Conservation (phyloP, 2,888 invertebrate genomes). For the Clepsis dumicolana region DNA sequence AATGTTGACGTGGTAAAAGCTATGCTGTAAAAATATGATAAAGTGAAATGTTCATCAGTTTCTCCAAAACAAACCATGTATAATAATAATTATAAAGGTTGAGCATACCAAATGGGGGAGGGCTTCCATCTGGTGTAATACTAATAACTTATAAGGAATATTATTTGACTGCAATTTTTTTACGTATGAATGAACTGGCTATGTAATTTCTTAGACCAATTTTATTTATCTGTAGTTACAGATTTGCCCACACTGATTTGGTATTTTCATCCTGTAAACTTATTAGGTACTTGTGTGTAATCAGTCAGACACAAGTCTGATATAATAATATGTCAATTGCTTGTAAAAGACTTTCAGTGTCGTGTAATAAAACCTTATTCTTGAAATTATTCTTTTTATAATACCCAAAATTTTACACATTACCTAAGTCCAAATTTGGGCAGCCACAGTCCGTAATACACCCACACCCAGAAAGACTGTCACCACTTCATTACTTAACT, state of each 20-base stretch:
- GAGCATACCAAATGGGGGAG: neutral
- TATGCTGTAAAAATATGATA: neutral
- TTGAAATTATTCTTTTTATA: neutral
- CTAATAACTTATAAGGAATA: too few relatives aligned
- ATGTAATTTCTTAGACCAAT: too few relatives aligned
- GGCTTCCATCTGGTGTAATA: neutral
- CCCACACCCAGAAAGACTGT: too few relatives aligned
- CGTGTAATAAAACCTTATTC: conserved; percentile 1
- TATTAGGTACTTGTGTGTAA: neutral
- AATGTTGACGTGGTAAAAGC: neutral
- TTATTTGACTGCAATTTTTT: too few relatives aligned
- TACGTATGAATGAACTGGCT: too few relatives aligned
- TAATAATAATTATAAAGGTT: neutral
- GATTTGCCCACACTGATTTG: too few relatives aligned
- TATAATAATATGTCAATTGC: neutral
- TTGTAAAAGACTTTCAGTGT: neutral
- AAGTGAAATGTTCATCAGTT: neutral
- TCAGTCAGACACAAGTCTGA: neutral
- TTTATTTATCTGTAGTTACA: too few relatives aligned
- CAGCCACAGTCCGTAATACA: too few relatives aligned
- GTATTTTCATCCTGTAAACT: neutral
- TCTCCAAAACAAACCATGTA: neutral
- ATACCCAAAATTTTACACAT: neutral
- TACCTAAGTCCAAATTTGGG: too few relatives aligned
- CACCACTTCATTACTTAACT: neutral